Percentiles rank a stretch among this genome's conserved stretches.
Evolutionary conservation across 2,888 invertebrate genomes (phyloP).

Genomic region (Conus canariensis): DNA sequence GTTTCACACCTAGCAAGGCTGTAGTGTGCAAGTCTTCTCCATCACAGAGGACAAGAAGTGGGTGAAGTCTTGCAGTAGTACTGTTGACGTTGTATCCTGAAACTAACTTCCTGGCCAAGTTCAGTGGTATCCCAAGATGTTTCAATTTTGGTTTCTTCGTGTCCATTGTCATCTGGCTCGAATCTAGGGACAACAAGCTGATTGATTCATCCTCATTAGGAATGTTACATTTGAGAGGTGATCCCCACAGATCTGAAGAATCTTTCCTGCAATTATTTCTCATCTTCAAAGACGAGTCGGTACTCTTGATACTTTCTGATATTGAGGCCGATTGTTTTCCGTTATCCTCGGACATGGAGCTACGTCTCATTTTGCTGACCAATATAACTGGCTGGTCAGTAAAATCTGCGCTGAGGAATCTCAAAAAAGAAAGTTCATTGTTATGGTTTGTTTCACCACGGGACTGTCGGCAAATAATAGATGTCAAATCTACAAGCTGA

Average conservation of each 20-base stretch:
- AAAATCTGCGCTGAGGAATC: constrained; percentile 32
- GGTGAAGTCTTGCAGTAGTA: constrained; percentile 16
- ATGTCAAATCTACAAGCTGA: neutral
- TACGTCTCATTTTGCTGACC: constrained; percentile 15
- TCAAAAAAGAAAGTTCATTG: constrained; percentile 15
- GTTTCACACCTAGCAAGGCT: constrained; percentile 53
- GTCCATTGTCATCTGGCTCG: neutral
- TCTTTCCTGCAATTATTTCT: neutral
- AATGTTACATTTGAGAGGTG: constrained; percentile 34
- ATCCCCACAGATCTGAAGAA: constrained; percentile 37
- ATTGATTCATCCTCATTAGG: constrained; percentile 28
- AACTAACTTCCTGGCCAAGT: constrained; percentile 21
- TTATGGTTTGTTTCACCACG: neutral
- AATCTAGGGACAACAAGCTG: neutral
- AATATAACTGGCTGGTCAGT: constrained; percentile 31
- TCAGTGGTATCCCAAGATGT: constrained; percentile 23
- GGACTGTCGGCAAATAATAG: constrained; percentile 5
- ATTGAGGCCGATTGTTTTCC: neutral
- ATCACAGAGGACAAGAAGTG: constrained; percentile 60
- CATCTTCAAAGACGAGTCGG: neutral
- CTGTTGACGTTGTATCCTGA: constrained; percentile 16
- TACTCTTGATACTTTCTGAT: constrained; percentile 14
- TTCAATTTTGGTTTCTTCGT: constrained; percentile 20
- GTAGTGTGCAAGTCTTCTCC: constrained; percentile 56
- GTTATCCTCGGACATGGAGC: neutral